Conservation (phyloP, 2,888 invertebrate genomes). For the Agrilus cyanescens region DNA sequence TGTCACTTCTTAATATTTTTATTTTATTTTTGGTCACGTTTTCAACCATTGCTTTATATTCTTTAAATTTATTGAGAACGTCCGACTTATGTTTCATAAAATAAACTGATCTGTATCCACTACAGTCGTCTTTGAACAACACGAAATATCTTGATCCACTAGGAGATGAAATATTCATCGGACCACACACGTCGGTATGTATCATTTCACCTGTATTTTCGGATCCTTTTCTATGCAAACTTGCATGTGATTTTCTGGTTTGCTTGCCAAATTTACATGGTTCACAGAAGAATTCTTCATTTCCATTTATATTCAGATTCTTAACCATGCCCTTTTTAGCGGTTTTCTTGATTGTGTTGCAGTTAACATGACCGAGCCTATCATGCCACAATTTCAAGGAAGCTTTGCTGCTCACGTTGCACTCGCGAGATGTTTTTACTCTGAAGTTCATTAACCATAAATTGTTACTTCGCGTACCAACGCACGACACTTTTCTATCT, state of each 20-base stretch:
- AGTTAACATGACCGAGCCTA: slow-evolving; percentile 17
- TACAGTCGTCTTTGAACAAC: slow-evolving; percentile 16
- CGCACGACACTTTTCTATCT: too few relatives aligned
- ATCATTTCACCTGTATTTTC: slow-evolving; percentile 14
- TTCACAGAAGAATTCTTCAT: slow-evolving; percentile 15
- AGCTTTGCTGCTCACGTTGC: not conserved
- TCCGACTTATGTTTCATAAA: slow-evolving; percentile 9
- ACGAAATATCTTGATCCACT: slow-evolving; percentile 14
- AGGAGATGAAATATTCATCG: too few relatives aligned
- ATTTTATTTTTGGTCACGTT: slow-evolving; percentile 10
- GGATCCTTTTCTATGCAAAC: not conserved
- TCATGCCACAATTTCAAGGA: slow-evolving; percentile 17
- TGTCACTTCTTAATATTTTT: slow-evolving; percentile 7
- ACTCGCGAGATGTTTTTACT: too few relatives aligned
- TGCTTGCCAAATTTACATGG: slow-evolving; percentile 15
- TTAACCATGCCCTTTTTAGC: slow-evolving; percentile 7
- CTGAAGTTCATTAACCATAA: too few relatives aligned
- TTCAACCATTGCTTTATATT: slow-evolving; percentile 8
- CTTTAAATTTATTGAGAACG: slow-evolving; percentile 9
- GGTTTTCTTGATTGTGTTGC: slow-evolving; percentile 5
- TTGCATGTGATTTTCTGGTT: slow-evolving; percentile 10
- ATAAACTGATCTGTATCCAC: slow-evolving; percentile 10
- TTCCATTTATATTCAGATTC: slow-evolving; percentile 10
- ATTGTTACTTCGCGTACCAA: too few relatives aligned
- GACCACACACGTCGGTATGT: slow-evolving; percentile 14